A percentile compares a stretch with the other conserved stretches of the same genome.
These are phyloP conservation scores for Bombus soroeensis DNA, from an alignment of 1,140 invertebrate genomes.

Conservation along the genomic window DNA sequence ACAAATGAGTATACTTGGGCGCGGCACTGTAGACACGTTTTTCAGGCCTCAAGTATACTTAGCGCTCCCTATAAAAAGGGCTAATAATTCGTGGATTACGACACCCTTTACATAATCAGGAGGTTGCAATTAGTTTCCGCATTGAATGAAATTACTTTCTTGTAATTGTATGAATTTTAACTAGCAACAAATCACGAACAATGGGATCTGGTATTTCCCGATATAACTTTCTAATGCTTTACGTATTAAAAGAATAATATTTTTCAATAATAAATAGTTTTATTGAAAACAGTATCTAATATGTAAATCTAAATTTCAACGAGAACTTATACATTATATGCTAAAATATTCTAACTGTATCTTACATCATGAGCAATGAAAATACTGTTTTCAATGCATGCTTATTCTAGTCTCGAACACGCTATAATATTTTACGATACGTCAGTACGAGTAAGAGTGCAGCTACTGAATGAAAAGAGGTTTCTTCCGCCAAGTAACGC, in stretches of 20 bases:
- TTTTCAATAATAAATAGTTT: not conserved
- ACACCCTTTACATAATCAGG: constrained; percentile 11
- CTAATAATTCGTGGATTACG: constrained; percentile 41
- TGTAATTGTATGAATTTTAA: not conserved
- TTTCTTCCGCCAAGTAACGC: constrained; percentile 26
- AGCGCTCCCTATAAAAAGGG: constrained; percentile 42
- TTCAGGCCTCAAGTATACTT: constrained; percentile 41
- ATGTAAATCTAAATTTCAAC: not conserved
- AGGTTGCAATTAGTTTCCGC: constrained; percentile 5
- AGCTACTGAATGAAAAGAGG: constrained; percentile 5
- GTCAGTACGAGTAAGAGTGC: not conserved
- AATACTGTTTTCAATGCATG: not conserved
- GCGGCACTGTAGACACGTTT: constrained; percentile 60
- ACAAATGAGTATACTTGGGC: constrained; percentile 51
- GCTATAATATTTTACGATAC: constrained; percentile 9
- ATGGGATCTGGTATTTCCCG: not conserved
- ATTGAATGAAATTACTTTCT: not conserved
- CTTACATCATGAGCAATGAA: not conserved
- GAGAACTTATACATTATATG: not conserved
- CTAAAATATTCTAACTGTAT: constrained; percentile 25
- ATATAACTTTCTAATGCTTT: not conserved
- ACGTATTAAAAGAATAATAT: not conserved
- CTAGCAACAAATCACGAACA: too few species aligned
- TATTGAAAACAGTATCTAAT: not conserved
- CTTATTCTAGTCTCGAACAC: not conserved